phyloP scores from a whole-genome alignment of 1,140 invertebrate genomes.

The Heliconius congener region DNA sequence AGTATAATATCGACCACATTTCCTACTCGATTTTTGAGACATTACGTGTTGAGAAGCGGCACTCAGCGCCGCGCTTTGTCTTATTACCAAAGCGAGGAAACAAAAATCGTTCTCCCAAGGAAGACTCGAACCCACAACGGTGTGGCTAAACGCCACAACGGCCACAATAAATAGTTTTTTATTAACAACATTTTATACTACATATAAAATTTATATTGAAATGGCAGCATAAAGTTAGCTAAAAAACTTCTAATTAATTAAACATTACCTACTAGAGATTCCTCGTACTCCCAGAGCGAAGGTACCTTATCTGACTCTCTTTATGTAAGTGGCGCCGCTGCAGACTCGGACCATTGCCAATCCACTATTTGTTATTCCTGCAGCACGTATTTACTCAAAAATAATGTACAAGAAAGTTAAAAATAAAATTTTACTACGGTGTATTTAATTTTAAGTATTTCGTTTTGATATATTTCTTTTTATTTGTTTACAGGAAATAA shows the following conservation, averaged over 20 bases:
- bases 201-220: background rate
- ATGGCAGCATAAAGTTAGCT: background rate
- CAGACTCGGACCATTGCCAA: slow-evolving; percentile 51
- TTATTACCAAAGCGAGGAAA: too few species aligned
- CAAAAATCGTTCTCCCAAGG: too few species aligned
- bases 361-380: slow-evolving; percentile 40
- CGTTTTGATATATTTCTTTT: too few species aligned
- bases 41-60: too few species aligned
- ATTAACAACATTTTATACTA: background rate
- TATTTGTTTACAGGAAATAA: too few species aligned
- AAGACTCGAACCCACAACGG: too few species aligned
- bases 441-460: slow-evolving; percentile 1
- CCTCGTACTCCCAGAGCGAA: background rate
- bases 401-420: slow-evolving; percentile 29
- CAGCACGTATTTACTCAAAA: slow-evolving; percentile 35
- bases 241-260: background rate
- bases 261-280: slow-evolving; percentile 5
- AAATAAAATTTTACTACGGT: background rate
- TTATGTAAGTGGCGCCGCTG: slow-evolving; percentile 46
- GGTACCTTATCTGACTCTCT: background rate
- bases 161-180: too few species aligned
- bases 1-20: too few species aligned
- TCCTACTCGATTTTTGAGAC: too few species aligned
- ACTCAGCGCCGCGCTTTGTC: too few species aligned
- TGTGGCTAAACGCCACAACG: too few species aligned